phyloP scores from a whole-genome alignment of 2,113 vertebrate genomes.

The Ciconia boyciana region DNA sequence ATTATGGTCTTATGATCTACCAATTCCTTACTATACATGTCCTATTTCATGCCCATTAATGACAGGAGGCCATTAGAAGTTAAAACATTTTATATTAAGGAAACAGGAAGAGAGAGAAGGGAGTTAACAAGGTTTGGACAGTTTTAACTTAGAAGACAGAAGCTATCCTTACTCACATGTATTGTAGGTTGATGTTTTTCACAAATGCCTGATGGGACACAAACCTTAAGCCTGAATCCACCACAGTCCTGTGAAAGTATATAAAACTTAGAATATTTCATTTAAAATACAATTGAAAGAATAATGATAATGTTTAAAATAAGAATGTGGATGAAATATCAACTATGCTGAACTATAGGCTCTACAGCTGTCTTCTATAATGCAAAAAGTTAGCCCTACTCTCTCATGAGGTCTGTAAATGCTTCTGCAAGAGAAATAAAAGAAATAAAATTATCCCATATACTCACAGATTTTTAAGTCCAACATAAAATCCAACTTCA shows the following conservation, averaged over 20 bases:
- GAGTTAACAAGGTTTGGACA: background rate
- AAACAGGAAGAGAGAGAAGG: background rate
- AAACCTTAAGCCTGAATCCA: constrained; percentile 85
- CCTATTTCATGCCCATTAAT: background rate
- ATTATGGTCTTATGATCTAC: background rate
- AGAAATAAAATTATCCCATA: background rate
- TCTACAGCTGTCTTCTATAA: background rate
- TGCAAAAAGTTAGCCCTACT: background rate
- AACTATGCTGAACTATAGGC: background rate
- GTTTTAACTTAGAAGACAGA: background rate
- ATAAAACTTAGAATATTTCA: background rate
- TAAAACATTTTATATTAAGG: background rate
- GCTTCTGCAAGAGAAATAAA: background rate
- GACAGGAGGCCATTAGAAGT: background rate
- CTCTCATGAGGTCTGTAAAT: background rate
- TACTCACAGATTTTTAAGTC: constrained; percentile 92
- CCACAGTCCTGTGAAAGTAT: constrained; percentile 82
- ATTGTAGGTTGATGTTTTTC: constrained; percentile 85
- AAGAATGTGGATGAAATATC: background rate
- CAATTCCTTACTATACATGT: background rate
- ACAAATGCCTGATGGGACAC: constrained; percentile 87
- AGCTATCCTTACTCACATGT: constrained; percentile 81
- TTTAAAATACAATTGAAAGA: background rate
- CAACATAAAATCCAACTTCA: constrained; percentile 84
- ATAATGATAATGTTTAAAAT: background rate